These are phyloP conservation scores for Callipepla squamata DNA, from an alignment of 2,113 vertebrate genomes.

Conservation along the genomic window DNA sequence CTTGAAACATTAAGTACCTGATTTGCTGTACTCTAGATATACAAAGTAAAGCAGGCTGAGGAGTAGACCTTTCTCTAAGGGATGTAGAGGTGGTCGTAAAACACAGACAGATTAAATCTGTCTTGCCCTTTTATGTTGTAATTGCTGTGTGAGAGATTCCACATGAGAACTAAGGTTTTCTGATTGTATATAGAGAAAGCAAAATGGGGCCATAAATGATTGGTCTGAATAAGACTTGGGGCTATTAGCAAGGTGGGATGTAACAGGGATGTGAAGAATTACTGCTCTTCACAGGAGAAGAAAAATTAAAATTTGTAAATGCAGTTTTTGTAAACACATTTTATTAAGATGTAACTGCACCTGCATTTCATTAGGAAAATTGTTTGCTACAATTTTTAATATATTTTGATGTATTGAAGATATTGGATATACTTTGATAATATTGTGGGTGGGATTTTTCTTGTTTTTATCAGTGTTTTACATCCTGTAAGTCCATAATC, in stretches of 20 bases:
- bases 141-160: neutral
- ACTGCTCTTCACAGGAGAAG: slow-evolving; percentile 33
- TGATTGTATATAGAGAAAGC: neutral
- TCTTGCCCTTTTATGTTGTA: neutral
- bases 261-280: neutral
- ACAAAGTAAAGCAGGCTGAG: neutral
- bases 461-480: slow-evolving; percentile 12
- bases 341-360: slow-evolving; percentile 51
- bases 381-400: slow-evolving; percentile 49
- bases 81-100: neutral
- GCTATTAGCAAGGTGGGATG: neutral
- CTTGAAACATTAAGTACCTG: neutral
- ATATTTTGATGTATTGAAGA: slow-evolving; percentile 36
- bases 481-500: neutral
- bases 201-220: slow-evolving; percentile 26
- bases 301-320: slow-evolving; percentile 55
- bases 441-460: neutral
- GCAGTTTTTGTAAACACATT: slow-evolving; percentile 13
- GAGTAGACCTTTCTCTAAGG: neutral
- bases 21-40: neutral
- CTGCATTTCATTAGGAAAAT: slow-evolving; percentile 62
- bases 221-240: neutral
- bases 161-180: neutral
- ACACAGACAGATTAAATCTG: neutral
- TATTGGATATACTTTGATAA: slow-evolving; percentile 45